Evolutionary conservation across 1,140 invertebrate genomes (phyloP).

Genomic region (Patella vulgata): DNA sequence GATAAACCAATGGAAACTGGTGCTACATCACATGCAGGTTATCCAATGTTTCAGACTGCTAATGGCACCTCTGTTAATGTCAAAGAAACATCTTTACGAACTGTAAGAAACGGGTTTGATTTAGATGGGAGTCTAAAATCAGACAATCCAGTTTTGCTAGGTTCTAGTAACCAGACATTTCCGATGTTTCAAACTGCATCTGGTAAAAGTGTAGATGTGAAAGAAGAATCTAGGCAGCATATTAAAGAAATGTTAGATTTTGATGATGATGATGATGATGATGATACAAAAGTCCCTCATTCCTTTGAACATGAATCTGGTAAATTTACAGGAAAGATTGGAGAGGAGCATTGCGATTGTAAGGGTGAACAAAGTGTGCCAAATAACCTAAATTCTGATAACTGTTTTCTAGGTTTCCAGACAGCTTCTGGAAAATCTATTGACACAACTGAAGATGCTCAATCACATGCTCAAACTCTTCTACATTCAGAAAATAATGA

Average conservation of each 20-base stretch:
- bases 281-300: neutral
- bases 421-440: neutral
- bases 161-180: neutral
- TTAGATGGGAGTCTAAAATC: neutral
- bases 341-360: too few relatives aligned
- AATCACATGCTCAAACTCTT: neutral
- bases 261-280: neutral
- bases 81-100: slow-evolving; percentile 11
- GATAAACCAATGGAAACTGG: slow-evolving; percentile 13
- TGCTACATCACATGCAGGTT: slow-evolving; percentile 11
- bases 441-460: neutral
- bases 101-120: slow-evolving; percentile 17
- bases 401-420: neutral
- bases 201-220: neutral
- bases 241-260: neutral
- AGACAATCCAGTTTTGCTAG: neutral
- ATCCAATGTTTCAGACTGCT: slow-evolving; percentile 27
- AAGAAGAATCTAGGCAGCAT: neutral
- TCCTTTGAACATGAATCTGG: too few relatives aligned
- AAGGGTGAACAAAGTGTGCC: too few relatives aligned
- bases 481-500: slow-evolving; percentile 56
- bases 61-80: slow-evolving; percentile 19
- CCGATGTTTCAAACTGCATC: neutral
- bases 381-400: too few relatives aligned
- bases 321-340: too few relatives aligned